A percentile compares a stretch with the other conserved stretches of the same genome.
Conservation (phyloP, 64 coral and sea anemone species). For the Orbicella faveolata region DNA sequence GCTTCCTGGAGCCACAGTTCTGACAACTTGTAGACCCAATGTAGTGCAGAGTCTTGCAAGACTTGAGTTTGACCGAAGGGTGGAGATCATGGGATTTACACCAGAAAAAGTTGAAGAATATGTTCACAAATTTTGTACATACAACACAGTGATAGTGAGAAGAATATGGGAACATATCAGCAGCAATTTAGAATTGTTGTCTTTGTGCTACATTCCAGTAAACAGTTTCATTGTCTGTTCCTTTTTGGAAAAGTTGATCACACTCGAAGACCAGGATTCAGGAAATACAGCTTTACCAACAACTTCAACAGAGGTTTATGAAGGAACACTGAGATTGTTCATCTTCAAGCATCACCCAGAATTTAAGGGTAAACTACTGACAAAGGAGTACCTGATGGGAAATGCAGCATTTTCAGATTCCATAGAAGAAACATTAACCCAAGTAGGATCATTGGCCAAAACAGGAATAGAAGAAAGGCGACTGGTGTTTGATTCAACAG, state of each 20-base stretch:
- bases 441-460: constrained; percentile 28
- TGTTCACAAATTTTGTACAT: constrained; percentile 5
- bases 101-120: constrained; percentile 23
- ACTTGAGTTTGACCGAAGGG: neutral
- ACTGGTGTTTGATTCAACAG: constrained; percentile 52
- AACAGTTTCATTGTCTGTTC: constrained; percentile 58
- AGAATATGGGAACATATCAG: constrained; percentile 40
- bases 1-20: neutral
- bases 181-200: constrained; percentile 33
- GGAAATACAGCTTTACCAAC: constrained; percentile 4
- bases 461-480: constrained; percentile 34
- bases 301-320: constrained; percentile 43
- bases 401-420: neutral
- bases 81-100: constrained; percentile 56
- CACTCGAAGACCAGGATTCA: neutral
- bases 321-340: constrained; percentile 53
- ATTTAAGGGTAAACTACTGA: neutral
- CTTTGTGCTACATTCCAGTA: constrained; percentile 71
- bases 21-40: constrained; percentile 8
- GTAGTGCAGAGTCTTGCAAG: neutral
- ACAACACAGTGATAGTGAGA: neutral
- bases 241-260: constrained; percentile 12
- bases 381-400: neutral
- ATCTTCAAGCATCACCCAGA: constrained; percentile 51
- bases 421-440: constrained; percentile 9